These are phyloP conservation scores for Clarias pachynema DNA, from an alignment of 2,797 vertebrate genomes.

Conservation along the genomic window DNA sequence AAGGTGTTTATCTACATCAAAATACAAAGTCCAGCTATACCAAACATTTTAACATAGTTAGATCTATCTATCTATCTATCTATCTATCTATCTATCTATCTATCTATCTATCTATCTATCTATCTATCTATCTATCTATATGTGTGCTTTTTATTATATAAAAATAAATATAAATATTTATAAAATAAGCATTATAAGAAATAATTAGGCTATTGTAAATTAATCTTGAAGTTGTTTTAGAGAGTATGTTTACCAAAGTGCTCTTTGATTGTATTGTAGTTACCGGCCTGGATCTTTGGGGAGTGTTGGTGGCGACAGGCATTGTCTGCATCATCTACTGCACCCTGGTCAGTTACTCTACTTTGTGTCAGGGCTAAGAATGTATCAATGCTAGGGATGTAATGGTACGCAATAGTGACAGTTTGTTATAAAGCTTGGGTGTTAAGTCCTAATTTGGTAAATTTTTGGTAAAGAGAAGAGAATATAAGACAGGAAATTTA, in stretches of 20 bases:
- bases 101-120: too few species aligned
- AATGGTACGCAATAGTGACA: too few species aligned
- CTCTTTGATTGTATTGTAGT: conserved; percentile 63
- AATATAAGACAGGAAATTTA: too few species aligned
- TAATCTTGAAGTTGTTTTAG: not conserved
- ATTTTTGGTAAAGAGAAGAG: too few species aligned
- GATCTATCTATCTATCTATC: too few species aligned
- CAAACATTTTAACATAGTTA: not conserved
- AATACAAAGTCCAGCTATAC: not conserved
- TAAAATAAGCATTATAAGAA: not conserved
- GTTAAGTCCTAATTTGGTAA: too few species aligned
- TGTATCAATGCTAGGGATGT: not conserved
- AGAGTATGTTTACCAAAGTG: not conserved
- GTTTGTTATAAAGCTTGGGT: too few species aligned
- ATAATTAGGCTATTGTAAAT: not conserved
- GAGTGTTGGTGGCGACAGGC: conserved; percentile 80
- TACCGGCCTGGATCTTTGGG: conserved; percentile 81
- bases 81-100: too few species aligned
- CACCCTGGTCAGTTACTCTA: conserved; percentile 75
- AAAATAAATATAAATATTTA: conserved; percentile 1
- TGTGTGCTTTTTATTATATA: not conserved
- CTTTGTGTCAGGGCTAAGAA: not conserved
- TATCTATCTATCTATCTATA: too few species aligned
- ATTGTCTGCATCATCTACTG: conserved; percentile 81
- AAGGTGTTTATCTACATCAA: not conserved